A percentile compares a stretch with the other conserved stretches of the same genome.
phyloP scores from a whole-genome alignment of 2,797 vertebrate species.

The Melanotaenia nigrans region DNA sequence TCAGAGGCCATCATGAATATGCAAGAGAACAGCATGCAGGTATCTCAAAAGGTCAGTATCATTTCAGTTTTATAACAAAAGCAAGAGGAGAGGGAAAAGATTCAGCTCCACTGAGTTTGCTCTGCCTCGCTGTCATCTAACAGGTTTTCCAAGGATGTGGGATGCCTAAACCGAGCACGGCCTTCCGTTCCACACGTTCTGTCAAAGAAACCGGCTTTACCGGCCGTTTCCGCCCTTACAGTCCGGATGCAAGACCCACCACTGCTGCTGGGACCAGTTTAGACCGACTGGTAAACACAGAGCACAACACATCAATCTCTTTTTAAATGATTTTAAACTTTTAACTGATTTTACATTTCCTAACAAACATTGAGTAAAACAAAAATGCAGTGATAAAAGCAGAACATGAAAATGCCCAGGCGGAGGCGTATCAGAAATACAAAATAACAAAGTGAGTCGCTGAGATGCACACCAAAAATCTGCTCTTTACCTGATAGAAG shows the following conservation, averaged over 20 bases:
- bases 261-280: slow-evolving; percentile 96
- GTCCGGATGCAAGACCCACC: slow-evolving; percentile 91
- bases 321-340: too few relatives aligned
- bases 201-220: slow-evolving; percentile 86
- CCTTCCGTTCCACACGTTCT: slow-evolving; percentile 85
- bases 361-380: too few relatives aligned
- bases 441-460: not conserved
- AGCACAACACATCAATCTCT: too few relatives aligned
- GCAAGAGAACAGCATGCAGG: slow-evolving; percentile 98
- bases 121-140: not conserved
- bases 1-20: slow-evolving; percentile 99
- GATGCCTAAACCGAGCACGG: slow-evolving; percentile 82
- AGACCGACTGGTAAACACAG: slow-evolving; percentile 89
- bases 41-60: slow-evolving; percentile 91
- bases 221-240: slow-evolving; percentile 92
- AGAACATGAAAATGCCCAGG: too few relatives aligned
- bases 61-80: not conserved
- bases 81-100: too few relatives aligned
- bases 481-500: too few relatives aligned
- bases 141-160: slow-evolving; percentile 98
- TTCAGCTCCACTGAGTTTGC: not conserved
- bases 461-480: too few relatives aligned
- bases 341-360: too few relatives aligned
- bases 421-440: too few relatives aligned
- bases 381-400: too few relatives aligned